Evolutionary conservation across 2,113 vertebrate genomes (phyloP), one percentile per base, ranked within the genome.

Genomic region (Petromus typicus): DNA sequence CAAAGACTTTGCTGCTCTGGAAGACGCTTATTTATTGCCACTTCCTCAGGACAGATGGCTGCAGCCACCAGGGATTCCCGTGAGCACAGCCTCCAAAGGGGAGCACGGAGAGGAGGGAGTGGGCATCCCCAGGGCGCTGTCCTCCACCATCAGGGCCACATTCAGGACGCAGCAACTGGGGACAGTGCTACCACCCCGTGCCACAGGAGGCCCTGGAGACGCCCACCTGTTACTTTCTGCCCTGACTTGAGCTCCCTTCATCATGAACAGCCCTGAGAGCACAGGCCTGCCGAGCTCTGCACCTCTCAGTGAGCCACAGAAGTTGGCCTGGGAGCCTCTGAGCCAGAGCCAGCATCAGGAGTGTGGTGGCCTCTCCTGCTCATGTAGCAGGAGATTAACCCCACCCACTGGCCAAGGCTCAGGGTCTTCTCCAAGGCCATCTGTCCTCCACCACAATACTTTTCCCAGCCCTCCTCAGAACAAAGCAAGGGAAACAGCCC

Each of bases 201-300:
- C 30, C 45, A 7, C 20, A 45, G 48, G 45, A 16, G 8, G 16
- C 43, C 40, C 40, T 30, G 73, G 20, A 32, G 73, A 4, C 43
- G 13, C 73, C 43, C 17, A 43, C 43, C 73, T 48, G 30, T 34
- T 3, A 3, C 51, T 27, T 27, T 37, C 25, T 66, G 9, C 5
- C 66, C 0, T 0, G 16, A 3, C 22, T n/a, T 45, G 2, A 22
- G 7, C 37, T 17, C 20, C 27, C 6, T 20, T 12, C n/a, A 10
- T 18, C 7, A 5, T 1, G 2, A 51, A 45, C 5, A 0, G 11
- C 16, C 16, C 78, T 8, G 0, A 1, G 37, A 30, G 12, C 4
- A 16, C 10, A 4, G 17, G 5, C 57, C 40, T 40, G 6, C 64
- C 13, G 17, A 34, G 51, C 9, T 71, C 23, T 27, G 25, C 6